Evolutionary conservation across 2,888 invertebrate genomes (phyloP), one percentile per base, ranked within the genome.

Genomic region (Clistopyga incitator): DNA sequence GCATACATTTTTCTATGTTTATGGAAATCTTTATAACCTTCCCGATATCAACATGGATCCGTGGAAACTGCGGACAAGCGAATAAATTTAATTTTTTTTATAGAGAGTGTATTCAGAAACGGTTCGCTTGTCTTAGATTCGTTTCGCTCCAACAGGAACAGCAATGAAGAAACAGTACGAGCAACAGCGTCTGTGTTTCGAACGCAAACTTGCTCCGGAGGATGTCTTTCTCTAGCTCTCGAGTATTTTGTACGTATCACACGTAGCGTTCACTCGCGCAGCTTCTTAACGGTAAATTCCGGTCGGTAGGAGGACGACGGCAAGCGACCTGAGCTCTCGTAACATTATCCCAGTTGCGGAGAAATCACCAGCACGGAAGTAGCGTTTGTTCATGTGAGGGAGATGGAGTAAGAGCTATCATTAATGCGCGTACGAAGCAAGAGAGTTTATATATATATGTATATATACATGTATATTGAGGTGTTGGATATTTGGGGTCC

Each of bases 331-430:
- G 89, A 90, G 91, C 89, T 89, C 88, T 84, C 87, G 89, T 89
- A 90, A 89, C 89, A 87, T 89, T 89, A 91, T 91, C 89, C 90
- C 88, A 89, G 88, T 90, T 90, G 88, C 84, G 87, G 91, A 89
- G 91, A 91, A 92, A 92, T 91, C 90, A 88, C 85, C 85, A 83
- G 68, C 65, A 23, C 80, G 76, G 81, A 84, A 86, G 82, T 70
- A 56, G 29, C 81, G 71, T 76, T 76, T 78, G 75, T 82, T 81
- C 54, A 59, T 29, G n/a, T 56, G 61, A 75, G 50, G 25, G 18
- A 20, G 61, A 42, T 42, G 45, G 67, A 56, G 45, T 18, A 29
- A 68, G 67, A 42, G 38, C 34, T 42, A 75, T 50, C 20, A 20
- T 59, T 13, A 42, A 34, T 20, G 45, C 23, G 56, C 54, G 71